These are phyloP conservation scores for Homalodisca vitripennis DNA, from an alignment of 1,140 invertebrate genomes.

Conservation along the genomic window DNA sequence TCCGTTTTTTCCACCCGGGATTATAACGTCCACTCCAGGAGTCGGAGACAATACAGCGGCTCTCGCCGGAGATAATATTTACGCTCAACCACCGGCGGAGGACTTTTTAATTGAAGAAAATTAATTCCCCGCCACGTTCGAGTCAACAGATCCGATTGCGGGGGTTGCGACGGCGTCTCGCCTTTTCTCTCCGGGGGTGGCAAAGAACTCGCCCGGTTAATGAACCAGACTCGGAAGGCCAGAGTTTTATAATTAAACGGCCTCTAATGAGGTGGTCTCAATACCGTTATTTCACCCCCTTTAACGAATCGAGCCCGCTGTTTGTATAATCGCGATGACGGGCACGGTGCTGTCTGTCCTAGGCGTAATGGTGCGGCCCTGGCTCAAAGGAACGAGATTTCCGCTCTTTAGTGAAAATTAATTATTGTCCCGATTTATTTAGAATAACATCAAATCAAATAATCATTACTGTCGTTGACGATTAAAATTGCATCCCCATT, in stretches of 20 bases:
- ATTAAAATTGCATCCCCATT: no score
- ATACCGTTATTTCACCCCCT: background rate
- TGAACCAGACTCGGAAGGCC: background rate
- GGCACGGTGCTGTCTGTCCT: no score
- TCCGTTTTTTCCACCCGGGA: background rate
- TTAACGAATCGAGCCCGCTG: no score
- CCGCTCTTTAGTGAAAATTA: no score
- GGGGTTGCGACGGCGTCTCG: background rate
- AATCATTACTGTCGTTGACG: no score
- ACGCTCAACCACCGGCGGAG: background rate
- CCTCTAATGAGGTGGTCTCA: background rate
- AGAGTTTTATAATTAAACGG: background rate
- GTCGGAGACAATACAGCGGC: background rate
- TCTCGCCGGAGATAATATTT: constrained; percentile 11
- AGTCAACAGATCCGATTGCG: background rate
- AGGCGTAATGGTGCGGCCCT: no score
- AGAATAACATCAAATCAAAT: no score
- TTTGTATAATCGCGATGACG: no score
- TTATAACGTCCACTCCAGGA: background rate
- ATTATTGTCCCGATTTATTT: no score
- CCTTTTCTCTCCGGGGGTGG: background rate
- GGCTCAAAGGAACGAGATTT: no score
- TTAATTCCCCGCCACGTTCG: constrained; percentile 12
- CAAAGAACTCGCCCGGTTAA: background rate
- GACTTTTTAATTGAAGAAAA: constrained; percentile 25